phyloP scores from a whole-genome alignment of 2,888 invertebrate genomes.

The Autographa gamma region DNA sequence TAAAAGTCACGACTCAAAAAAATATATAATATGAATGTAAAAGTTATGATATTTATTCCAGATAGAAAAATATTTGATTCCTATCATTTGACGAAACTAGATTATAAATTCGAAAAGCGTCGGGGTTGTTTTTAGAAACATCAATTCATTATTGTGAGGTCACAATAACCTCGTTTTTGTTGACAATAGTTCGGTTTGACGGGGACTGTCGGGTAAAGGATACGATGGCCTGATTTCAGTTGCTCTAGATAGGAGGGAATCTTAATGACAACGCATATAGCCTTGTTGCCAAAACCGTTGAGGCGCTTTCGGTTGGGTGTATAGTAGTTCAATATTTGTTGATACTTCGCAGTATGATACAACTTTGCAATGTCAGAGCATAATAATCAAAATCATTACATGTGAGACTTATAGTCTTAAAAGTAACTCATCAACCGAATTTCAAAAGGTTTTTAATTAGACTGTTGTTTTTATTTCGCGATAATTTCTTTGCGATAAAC shows the following conservation, averaged over 20 bases:
- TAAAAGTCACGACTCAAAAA: no score
- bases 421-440: no score
- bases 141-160: background rate
- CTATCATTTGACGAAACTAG: no score
- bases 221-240: slow-evolving; percentile 17
- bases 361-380: background rate
- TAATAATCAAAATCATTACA: no score
- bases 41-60: no score
- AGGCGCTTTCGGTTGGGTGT: slow-evolving; percentile 11
- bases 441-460: no score
- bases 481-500: no score
- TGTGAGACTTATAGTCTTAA: no score
- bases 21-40: no score
- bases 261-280: slow-evolving; percentile 11
- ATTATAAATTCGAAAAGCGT: no score
- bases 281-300: slow-evolving; percentile 5
- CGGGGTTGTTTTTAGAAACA: background rate
- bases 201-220: slow-evolving; percentile 10
- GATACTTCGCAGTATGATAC: background rate
- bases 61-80: no score
- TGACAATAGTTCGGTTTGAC: slow-evolving; percentile 15
- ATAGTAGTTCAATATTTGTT: background rate
- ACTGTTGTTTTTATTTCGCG: no score
- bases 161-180: slow-evolving; percentile 30
- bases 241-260: slow-evolving; percentile 13